Base-by-base conservation (phyloP, 2,797 vertebrate species). In the Xiphophorus birchmanni region DNA sequence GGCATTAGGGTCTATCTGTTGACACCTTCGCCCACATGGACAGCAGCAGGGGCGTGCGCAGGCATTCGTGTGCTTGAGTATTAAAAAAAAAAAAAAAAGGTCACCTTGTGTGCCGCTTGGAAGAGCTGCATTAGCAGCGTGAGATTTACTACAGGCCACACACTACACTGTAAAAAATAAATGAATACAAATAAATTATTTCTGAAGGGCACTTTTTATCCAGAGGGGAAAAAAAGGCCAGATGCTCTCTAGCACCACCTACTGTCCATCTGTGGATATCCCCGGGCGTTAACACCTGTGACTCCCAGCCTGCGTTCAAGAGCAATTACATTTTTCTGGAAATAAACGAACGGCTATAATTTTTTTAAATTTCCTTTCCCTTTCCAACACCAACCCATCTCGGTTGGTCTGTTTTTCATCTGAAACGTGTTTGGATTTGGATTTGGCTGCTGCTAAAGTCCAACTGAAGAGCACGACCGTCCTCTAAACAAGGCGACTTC, bases 1-100 rank as follows among this genome's bases (percentile, higher is more conserved):
- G 35, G 80, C 81, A 73, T 88, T 84, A 84, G 82, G 75, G 75
- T 85, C 79, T 81, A 78, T 78, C 88, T 85, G 90, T 92, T 89
- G 85, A 92, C 91, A 87, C 87, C 87, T 92, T 82, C 75, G 86
- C 74, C 78, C 21, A 82, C 77, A 86, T 75, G 75, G 80, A 82
- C 11, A 48, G 32, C 50, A 52, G 50, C 50, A 52, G 18, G 18
- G 50, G 50, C 0, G 0, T 23, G 50, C 2, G 7, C 50, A 23
- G 50, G 50, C 18, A 21, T 23, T 23, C 2, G 8, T 21, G 21
- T 52, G 21, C 21, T 52, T 1, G 2, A 23, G 21, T 23, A 52
- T 52, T 47, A 52, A 9, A 9, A 52, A 2, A 21, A 7, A 50
- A n/a, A 52, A 50, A 23, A 52, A 52, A 52, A 23, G 21, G 50